Conservation (phyloP, 2,797 vertebrate species). For the Nothura maculosa region DNA sequence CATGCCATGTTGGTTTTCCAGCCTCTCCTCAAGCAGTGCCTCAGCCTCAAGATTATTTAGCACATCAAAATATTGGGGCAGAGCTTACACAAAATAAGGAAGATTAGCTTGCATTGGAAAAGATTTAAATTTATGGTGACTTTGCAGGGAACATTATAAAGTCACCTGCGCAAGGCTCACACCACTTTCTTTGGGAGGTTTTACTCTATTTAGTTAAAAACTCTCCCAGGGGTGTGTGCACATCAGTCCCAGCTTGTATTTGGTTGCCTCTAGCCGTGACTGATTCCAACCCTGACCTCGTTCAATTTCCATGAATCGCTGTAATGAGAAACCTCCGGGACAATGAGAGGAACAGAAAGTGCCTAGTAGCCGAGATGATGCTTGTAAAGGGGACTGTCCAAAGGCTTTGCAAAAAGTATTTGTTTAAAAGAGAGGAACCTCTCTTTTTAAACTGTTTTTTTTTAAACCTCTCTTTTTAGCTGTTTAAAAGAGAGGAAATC, state of each 20-base stretch:
- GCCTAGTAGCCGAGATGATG: background rate
- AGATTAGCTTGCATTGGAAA: fast-evolving
- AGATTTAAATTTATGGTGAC: background rate
- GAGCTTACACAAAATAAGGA: background rate
- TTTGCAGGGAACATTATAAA: background rate
- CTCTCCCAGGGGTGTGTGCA: fast-evolving
- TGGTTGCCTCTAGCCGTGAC: conserved; percentile 32
- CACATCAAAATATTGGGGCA: background rate
- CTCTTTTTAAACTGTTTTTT: no score
- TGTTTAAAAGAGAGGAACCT: no score
- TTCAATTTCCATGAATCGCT: conserved; percentile 14
- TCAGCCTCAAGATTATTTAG: background rate
- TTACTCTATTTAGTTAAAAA: background rate
- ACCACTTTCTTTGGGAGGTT: background rate
- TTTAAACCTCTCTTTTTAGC: no score
- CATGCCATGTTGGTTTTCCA: background rate
- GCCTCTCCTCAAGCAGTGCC: background rate
- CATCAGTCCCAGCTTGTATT: background rate
- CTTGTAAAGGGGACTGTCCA: background rate
- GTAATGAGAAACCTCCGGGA: conserved; percentile 28
- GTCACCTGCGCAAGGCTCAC: background rate
- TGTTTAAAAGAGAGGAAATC: no score
- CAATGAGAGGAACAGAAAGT: conserved; percentile 27
- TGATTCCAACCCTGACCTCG: background rate
- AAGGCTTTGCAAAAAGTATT: background rate